Percentiles rank a stretch among this genome's conserved stretches.
phyloP scores from a whole-genome alignment of 2,113 vertebrate genomes.

The Mesitornis unicolor region DNA sequence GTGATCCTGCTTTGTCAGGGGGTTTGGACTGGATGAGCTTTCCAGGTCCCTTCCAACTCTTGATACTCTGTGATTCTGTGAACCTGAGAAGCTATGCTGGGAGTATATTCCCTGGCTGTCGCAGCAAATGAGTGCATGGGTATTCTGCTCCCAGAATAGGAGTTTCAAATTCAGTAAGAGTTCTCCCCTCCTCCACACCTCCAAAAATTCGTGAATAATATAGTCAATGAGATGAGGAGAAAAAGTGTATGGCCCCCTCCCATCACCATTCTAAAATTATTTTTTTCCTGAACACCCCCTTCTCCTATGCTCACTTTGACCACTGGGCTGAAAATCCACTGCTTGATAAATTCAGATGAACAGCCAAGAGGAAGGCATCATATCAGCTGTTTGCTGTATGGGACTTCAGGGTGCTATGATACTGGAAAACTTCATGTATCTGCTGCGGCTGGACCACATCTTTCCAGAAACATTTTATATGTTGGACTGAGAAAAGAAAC shows the following conservation, averaged over 20 bases:
- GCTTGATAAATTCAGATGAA: background rate
- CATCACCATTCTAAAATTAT: background rate
- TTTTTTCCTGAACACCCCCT: background rate
- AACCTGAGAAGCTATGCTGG: background rate
- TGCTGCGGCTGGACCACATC: background rate
- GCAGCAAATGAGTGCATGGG: background rate
- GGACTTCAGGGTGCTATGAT: background rate
- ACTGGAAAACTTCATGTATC: background rate
- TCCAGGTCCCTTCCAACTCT: no score
- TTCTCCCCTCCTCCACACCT: background rate
- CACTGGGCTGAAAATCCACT: background rate
- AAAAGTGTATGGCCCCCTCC: background rate
- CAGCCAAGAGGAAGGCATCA: background rate
- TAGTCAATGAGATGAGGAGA: background rate
- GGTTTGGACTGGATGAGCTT: no score
- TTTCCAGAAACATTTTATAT: background rate
- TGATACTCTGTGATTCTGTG: no score
- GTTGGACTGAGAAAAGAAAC: background rate
- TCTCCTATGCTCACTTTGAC: background rate
- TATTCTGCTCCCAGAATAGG: background rate
- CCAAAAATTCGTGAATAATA: background rate
- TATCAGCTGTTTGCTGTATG: background rate
- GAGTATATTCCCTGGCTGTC: background rate
- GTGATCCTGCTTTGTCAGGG: no score
- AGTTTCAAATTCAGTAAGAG: background rate